Conservation (phyloP, 2,888 invertebrate species). For the Eristalis pertinax region DNA sequence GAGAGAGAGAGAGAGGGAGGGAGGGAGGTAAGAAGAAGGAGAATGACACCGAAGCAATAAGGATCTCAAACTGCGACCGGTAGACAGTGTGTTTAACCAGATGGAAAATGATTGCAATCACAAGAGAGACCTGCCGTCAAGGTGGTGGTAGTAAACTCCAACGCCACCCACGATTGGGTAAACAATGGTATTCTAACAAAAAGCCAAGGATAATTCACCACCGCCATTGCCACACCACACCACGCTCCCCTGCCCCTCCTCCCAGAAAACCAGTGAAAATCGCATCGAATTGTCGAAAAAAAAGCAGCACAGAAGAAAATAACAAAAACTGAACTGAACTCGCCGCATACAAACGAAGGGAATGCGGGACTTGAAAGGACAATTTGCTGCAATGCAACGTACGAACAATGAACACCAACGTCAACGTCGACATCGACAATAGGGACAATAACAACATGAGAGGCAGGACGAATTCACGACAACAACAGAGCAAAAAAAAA, state of each 20-base stretch:
- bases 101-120: slow-evolving; percentile 60
- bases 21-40: background rate
- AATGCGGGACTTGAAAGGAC: slow-evolving; percentile 7
- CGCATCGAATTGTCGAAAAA: slow-evolving; percentile 56
- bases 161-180: slow-evolving; percentile 58
- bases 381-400: slow-evolving; percentile 57
- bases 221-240: background rate
- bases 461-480: slow-evolving; percentile 3
- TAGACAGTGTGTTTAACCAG: slow-evolving; percentile 33
- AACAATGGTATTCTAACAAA: slow-evolving; percentile 50
- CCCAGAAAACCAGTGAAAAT: slow-evolving; percentile 32
- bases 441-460: slow-evolving; percentile 55
- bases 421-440: slow-evolving; percentile 43
- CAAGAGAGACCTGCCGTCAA: background rate
- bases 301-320: no score
- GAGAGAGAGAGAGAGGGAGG: background rate
- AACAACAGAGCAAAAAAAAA: slow-evolving; percentile 13
- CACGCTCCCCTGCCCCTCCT: background rate
- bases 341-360: background rate
- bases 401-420: slow-evolving; percentile 44
- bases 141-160: slow-evolving; percentile 57
- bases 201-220: background rate
- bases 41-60: background rate
- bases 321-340: background rate
- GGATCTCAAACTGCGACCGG: slow-evolving; percentile 13